Evolutionary conservation across 2,113 vertebrate genomes (phyloP).

Genomic region (Rhodinocichla rosea): DNA sequence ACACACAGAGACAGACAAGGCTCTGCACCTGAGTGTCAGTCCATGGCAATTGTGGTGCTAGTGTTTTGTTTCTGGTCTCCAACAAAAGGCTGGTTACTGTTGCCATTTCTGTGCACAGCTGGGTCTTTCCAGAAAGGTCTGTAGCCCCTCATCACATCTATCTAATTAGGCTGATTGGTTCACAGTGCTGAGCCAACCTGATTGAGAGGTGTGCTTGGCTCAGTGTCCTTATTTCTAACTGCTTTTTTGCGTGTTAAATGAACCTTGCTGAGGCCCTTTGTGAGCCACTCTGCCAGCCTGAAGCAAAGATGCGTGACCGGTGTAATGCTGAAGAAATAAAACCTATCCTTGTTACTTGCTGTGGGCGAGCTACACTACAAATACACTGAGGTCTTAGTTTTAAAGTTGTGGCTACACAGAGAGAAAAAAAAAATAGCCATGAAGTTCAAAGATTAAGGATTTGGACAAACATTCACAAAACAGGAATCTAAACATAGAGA

Average conservation of each 20-base stretch:
- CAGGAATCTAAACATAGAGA: neutral
- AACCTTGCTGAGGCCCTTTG: neutral
- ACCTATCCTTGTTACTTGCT: neutral
- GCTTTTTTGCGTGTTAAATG: neutral
- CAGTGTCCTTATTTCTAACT: neutral
- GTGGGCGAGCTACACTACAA: neutral
- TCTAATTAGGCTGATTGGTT: constrained; percentile 8
- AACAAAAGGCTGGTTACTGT: neutral
- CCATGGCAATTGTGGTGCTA: neutral
- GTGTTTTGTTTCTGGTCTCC: neutral
- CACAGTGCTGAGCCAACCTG: neutral
- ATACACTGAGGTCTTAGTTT: neutral
- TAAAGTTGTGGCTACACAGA: fast-evolving
- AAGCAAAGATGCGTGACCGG: neutral
- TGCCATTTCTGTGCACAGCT: neutral
- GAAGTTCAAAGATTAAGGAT: neutral
- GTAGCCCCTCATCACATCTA: neutral
- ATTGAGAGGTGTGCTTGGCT: neutral
- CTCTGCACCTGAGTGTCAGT: neutral
- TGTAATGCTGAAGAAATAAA: neutral
- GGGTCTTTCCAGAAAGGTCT: neutral
- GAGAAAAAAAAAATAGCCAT: neutral
- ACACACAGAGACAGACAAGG: too few species aligned
- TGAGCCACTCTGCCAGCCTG: neutral
- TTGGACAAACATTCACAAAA: neutral